Percentiles rank a stretch among this genome's conserved stretches.
Evolutionary conservation across 1,140 invertebrate genomes (phyloP).

Genomic region (Ceratitis capitata): DNA sequence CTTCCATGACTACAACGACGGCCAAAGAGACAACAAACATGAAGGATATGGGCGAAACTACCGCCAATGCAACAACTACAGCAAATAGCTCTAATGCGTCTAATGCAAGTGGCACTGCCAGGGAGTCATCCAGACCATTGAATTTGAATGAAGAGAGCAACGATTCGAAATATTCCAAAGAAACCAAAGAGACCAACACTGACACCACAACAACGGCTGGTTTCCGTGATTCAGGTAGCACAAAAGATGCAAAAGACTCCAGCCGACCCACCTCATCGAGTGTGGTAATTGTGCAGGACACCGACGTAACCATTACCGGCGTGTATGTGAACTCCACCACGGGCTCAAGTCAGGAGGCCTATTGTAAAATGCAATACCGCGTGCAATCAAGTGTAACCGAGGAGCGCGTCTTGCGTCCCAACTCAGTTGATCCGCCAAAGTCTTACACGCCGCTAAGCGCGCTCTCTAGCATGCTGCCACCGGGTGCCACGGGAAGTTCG

Average conservation of each 20-base stretch:
- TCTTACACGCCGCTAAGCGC: constrained; percentile 85
- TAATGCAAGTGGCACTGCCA: constrained; percentile 36
- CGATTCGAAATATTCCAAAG: constrained; percentile 68
- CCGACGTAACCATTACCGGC: constrained; percentile 86
- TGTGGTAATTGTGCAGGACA: constrained; percentile 81
- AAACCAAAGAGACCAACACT: constrained; percentile 70
- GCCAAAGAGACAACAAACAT: background rate
- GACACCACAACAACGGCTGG: constrained; percentile 56
- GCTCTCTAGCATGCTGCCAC: constrained; percentile 87
- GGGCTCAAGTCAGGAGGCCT: constrained; percentile 81
- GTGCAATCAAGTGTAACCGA: constrained; percentile 65
- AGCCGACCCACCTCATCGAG: constrained; percentile 66
- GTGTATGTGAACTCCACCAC: constrained; percentile 80
- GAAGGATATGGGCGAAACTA: background rate
- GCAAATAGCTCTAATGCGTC: constrained; percentile 31
- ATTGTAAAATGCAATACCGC: constrained; percentile 84
- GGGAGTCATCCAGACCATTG: constrained; percentile 40
- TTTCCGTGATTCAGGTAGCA: constrained; percentile 56
- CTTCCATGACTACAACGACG: background rate
- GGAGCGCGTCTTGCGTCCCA: constrained; percentile 70
- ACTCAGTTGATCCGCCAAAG: constrained; percentile 81
- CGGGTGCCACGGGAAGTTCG: constrained; percentile 68
- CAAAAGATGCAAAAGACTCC: constrained; percentile 59
- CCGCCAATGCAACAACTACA: constrained; percentile 9
- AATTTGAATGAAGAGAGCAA: constrained; percentile 61